Conservation (phyloP, 2,797 vertebrate genomes). For the Lithobates pipiens region DNA sequence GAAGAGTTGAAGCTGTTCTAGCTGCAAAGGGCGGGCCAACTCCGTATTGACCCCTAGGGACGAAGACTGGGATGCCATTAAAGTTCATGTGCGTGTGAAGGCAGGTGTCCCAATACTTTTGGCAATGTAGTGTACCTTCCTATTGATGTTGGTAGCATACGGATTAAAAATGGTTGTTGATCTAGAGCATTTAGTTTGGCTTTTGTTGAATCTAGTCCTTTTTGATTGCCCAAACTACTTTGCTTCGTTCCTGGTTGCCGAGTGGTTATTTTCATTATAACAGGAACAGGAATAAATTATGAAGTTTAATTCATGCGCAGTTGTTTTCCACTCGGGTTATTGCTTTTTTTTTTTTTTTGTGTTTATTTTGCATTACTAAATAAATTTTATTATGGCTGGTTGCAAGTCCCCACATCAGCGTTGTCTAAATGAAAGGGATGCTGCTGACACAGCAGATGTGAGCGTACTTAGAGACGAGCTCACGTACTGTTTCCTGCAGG, state of each 20-base stretch:
- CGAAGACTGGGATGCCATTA: no score
- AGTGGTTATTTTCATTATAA: background rate
- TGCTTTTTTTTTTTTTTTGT: background rate
- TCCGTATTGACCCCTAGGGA: no score
- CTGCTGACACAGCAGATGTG: conserved; percentile 50
- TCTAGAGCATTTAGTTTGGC: no score
- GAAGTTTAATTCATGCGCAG: background rate
- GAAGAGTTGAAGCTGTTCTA: no score
- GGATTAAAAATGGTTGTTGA: no score
- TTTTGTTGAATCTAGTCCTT: no score
- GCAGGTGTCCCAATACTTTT: no score
- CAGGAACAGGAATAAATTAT: background rate
- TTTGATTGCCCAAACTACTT: background rate
- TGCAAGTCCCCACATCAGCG: conserved; percentile 31
- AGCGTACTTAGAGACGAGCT: conserved; percentile 42
- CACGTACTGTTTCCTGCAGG: conserved; percentile 49
- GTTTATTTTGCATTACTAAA: conserved; percentile 41
- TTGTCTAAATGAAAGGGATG: conserved; percentile 37
- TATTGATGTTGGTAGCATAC: no score
- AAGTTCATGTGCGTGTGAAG: no score
- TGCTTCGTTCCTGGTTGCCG: background rate
- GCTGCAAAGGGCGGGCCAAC: no score
- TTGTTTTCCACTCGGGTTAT: background rate
- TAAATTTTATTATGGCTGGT: conserved; percentile 42
- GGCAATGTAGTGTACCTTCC: no score